These are phyloP conservation scores for Drosophila orena DNA, from an alignment of 1,140 invertebrate species.

Conservation along the genomic window DNA sequence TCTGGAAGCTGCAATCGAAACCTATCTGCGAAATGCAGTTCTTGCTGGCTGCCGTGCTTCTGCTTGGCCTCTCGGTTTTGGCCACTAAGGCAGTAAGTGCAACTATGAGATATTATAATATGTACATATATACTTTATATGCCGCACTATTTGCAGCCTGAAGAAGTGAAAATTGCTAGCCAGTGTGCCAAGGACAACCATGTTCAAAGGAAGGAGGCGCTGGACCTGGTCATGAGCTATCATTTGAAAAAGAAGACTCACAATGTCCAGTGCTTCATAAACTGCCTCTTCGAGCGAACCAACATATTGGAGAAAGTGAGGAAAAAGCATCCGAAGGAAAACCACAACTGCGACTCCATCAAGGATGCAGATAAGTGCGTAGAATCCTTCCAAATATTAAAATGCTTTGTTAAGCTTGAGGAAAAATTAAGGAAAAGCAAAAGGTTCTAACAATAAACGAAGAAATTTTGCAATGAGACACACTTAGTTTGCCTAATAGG, in stretches of 20 bases:
- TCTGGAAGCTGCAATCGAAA: background rate
- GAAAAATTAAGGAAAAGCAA: background rate
- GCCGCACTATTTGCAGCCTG: no score
- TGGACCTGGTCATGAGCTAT: background rate
- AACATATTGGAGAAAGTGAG: background rate
- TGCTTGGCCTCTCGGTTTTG: background rate
- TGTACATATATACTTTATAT: no score
- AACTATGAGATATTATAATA: no score
- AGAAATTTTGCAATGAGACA: no score
- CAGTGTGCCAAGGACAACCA: background rate
- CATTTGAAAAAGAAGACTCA: background rate
- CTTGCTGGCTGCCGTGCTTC: background rate
- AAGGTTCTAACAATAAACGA: no score
- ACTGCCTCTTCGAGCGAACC: background rate
- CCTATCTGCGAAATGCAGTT: background rate
- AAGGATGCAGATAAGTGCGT: background rate
- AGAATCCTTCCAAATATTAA: background rate
- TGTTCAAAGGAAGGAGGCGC: background rate
- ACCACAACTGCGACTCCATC: background rate
- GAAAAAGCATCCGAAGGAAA: background rate
- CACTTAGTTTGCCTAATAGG: no score
- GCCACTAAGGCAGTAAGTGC: background rate
- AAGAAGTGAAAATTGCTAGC: background rate
- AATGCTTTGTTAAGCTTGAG: background rate
- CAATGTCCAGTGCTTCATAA: background rate